phyloP scores from a whole-genome alignment of 1,140 invertebrate species.

The Delia radicum region DNA sequence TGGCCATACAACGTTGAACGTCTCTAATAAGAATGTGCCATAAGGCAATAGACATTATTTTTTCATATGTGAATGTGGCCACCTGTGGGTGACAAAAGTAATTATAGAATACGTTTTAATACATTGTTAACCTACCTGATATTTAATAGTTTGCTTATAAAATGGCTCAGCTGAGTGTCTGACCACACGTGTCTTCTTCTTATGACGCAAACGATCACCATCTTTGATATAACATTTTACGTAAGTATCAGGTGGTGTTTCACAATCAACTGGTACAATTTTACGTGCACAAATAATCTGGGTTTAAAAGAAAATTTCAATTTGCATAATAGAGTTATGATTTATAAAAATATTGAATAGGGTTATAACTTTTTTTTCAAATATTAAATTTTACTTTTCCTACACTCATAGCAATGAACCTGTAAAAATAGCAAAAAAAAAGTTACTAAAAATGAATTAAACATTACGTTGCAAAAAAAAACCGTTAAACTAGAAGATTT shows the following conservation, averaged over 20 bases:
- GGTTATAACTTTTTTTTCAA: not conserved
- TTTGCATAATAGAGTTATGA: no score
- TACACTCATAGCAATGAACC: no score
- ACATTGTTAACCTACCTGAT: slow-evolving; percentile 60
- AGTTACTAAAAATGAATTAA: no score
- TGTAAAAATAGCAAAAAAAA: not conserved
- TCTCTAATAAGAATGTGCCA: no score
- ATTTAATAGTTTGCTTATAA: slow-evolving; percentile 86
- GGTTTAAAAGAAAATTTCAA: no score
- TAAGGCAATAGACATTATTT: not conserved
- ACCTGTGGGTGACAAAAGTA: no score
- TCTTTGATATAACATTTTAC: slow-evolving; percentile 91
- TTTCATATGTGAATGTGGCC: not conserved
- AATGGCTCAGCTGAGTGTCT: slow-evolving; percentile 77
- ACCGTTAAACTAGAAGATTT: no score
- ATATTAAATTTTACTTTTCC: not conserved
- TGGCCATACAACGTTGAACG: no score
- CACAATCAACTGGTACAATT: slow-evolving; percentile 57
- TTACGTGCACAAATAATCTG: slow-evolving; percentile 59
- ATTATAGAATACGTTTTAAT: not conserved
- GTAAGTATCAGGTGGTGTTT: slow-evolving; percentile 77
- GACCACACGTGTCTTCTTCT: slow-evolving; percentile 84
- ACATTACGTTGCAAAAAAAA: no score
- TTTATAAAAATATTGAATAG: not conserved
- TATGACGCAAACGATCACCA: slow-evolving; percentile 82